Evolutionary conservation across 2,888 invertebrate species (phyloP).

Genomic region (Cerceris ruficornis): DNA sequence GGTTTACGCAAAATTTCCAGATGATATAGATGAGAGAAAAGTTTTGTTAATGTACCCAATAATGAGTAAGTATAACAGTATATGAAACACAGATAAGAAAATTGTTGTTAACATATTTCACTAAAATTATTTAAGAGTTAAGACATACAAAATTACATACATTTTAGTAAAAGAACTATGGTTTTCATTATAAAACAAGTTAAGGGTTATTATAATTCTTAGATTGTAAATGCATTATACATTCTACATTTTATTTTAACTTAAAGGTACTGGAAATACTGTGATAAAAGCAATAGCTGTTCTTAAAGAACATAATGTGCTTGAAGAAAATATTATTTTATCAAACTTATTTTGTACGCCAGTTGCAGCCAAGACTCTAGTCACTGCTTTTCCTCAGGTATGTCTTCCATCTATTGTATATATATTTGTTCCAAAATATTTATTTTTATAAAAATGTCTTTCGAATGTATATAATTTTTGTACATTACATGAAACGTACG

Average conservation of each 20-base stretch:
- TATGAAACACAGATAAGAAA: too few species aligned
- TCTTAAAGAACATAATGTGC: slow-evolving; percentile 95
- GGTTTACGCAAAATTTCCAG: slow-evolving; percentile 98
- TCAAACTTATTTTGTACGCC: slow-evolving; percentile 99
- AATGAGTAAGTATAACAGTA: slow-evolving; percentile 90
- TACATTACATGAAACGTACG: background rate
- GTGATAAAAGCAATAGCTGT: slow-evolving; percentile 97
- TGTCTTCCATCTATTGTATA: background rate
- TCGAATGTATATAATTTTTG: background rate
- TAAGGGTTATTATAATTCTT: background rate
- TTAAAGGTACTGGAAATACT: slow-evolving; percentile 94
- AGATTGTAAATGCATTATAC: background rate
- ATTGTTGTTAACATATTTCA: background rate
- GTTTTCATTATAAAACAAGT: too few species aligned
- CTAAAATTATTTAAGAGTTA: too few species aligned
- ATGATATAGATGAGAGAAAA: slow-evolving; percentile 93
- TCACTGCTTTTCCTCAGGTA: slow-evolving; percentile 90
- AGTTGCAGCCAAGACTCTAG: slow-evolving; percentile 91
- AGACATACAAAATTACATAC: background rate
- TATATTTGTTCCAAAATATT: background rate
- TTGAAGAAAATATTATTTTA: slow-evolving; percentile 97
- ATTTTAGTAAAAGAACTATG: too few species aligned
- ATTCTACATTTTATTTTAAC: slow-evolving; percentile 18
- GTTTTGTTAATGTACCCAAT: slow-evolving; percentile 99
- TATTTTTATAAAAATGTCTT: background rate